Conservation (phyloP, 2,113 vertebrate species). For the Piaya cayana region DNA sequence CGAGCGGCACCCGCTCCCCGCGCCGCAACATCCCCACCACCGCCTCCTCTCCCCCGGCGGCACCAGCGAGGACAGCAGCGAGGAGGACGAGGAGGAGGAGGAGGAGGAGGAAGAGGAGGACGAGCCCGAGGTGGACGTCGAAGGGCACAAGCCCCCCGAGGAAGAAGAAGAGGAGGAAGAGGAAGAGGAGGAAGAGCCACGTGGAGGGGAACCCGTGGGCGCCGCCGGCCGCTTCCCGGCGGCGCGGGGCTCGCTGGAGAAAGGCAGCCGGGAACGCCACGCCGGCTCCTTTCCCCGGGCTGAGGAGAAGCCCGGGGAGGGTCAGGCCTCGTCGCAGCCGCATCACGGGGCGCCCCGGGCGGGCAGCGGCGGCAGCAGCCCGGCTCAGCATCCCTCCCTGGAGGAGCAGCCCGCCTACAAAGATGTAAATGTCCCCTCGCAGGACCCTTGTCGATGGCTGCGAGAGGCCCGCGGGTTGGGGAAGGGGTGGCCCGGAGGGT, state of each 20-base stretch:
- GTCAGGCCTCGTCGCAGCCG: conserved; percentile 46
- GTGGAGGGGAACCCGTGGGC: conserved; percentile 73
- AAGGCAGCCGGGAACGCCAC: conserved; percentile 75
- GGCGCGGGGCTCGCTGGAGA: conserved; percentile 73
- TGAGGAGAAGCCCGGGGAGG: conserved; percentile 78
- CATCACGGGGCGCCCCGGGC: conserved; percentile 23
- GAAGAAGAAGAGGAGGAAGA: conserved; percentile 78
- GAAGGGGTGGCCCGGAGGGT: too few species aligned
- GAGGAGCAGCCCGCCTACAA: conserved; percentile 90
- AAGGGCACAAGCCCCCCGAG: conserved; percentile 85
- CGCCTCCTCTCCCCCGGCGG: conserved; percentile 81
- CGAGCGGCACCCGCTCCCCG: conserved; percentile 41
- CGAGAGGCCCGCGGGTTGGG: background rate
- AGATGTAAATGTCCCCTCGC: conserved; percentile 93
- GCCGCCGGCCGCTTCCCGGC: conserved; percentile 68
- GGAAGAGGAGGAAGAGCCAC: conserved; percentile 72
- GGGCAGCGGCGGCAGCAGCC: conserved; percentile 64
- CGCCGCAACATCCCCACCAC: background rate
- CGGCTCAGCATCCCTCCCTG: conserved; percentile 74
- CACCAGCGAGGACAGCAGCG: conserved; percentile 81
- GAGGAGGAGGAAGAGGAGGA: conserved; percentile 87
- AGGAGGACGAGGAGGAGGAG: conserved; percentile 81
- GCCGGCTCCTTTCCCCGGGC: conserved; percentile 70
- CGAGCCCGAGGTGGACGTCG: conserved; percentile 88
- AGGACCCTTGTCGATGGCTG: conserved; percentile 81